phyloP scores from a whole-genome alignment of 2,797 vertebrate species.

The Pampus argenteus region DNA sequence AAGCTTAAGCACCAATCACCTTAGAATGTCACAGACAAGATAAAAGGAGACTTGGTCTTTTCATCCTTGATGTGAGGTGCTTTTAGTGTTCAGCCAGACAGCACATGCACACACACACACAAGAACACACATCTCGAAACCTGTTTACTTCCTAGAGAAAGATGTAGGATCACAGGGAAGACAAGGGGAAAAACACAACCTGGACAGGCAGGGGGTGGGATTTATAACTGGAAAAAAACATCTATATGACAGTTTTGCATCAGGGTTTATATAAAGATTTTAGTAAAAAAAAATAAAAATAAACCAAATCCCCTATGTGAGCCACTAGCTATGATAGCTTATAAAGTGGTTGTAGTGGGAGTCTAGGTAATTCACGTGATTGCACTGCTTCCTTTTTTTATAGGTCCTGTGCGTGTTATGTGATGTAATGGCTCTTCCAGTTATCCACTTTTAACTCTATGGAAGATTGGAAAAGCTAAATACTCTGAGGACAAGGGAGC shows the following conservation, averaged over 20 bases:
- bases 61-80: constrained; percentile 66
- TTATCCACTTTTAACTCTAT: constrained; percentile 63
- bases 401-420: constrained; percentile 48
- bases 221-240: constrained; percentile 31
- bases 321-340: constrained; percentile 36
- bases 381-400: constrained; percentile 59
- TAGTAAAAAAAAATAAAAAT: constrained; percentile 3
- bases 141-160: constrained; percentile 67
- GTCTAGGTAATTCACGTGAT: constrained; percentile 62
- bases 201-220: constrained; percentile 23
- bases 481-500: constrained; percentile 40
- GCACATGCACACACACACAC: constrained; percentile 13
- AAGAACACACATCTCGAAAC: constrained; percentile 30
- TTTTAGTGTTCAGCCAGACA: constrained; percentile 58
- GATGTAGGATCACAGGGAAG: constrained; percentile 42
- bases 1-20: constrained; percentile 65
- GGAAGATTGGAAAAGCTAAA: constrained; percentile 60
- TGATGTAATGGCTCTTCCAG: constrained; percentile 63
- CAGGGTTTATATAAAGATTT: constrained; percentile 19
- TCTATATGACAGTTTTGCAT: constrained; percentile 20
- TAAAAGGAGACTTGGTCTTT: constrained; percentile 70
- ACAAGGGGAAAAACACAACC: constrained; percentile 15
- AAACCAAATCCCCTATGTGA: constrained; percentile 22
- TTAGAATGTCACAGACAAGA: constrained; percentile 72
- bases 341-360: constrained; percentile 34